A percentile compares a stretch with the other conserved stretches of the same genome.
Conservation (phyloP, 1,140 invertebrate genomes). For the Pseudoatta argentina region DNA sequence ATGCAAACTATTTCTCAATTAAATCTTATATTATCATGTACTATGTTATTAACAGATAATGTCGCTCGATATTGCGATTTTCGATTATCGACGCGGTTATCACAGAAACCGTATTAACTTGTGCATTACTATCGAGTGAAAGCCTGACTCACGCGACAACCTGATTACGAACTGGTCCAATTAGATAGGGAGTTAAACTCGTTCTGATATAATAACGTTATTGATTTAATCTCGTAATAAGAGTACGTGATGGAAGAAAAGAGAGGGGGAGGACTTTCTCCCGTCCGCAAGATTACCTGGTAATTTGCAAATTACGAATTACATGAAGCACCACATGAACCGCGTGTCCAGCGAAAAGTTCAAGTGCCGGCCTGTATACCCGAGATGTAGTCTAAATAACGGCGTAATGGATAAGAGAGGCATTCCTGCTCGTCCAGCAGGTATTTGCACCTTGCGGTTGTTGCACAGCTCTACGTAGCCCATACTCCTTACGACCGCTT, state of each 20-base stretch:
- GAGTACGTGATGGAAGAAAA: neutral
- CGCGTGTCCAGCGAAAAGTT: slow-evolving; percentile 29
- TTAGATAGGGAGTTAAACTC: slow-evolving; percentile 45
- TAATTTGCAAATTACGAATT: slow-evolving; percentile 70
- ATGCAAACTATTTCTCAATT: neutral
- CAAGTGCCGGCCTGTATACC: slow-evolving; percentile 19
- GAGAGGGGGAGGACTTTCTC: slow-evolving; percentile 17
- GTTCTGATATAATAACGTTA: slow-evolving; percentile 48
- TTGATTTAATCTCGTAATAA: slow-evolving; percentile 39
- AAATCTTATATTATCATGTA: neutral
- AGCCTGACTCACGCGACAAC: slow-evolving; percentile 16
- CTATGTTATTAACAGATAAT: neutral
- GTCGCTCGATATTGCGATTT: slow-evolving; percentile 39
- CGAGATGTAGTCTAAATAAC: slow-evolving; percentile 71
- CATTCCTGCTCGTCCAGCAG: slow-evolving; percentile 16
- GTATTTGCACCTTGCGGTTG: slow-evolving; percentile 59
- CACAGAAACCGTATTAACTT: slow-evolving; percentile 41
- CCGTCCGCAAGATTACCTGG: slow-evolving; percentile 19
- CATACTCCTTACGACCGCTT: slow-evolving; percentile 72
- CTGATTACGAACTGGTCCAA: slow-evolving; percentile 32
- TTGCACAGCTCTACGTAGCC: slow-evolving; percentile 53
- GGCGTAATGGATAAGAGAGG: slow-evolving; percentile 69
- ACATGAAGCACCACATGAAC: neutral
- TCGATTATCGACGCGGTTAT: slow-evolving; percentile 42
- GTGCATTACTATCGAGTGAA: slow-evolving; percentile 44